Base-by-base conservation (phyloP, 2,888 invertebrate species). In the Rhogogaster chlorosoma region DNA sequence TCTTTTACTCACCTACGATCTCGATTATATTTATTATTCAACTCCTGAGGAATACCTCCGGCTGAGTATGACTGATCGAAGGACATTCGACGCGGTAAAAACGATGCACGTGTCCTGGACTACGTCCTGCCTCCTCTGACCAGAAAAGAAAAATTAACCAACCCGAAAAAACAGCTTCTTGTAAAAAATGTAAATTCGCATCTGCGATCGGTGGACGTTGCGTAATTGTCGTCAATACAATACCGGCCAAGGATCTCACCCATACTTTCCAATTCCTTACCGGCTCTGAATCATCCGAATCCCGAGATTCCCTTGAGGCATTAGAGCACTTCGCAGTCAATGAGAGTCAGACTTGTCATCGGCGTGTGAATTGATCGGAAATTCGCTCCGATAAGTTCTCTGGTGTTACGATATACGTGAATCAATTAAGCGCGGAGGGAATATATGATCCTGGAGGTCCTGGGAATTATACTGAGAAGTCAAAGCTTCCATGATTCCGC, bases 171-270 rank as follows among this genome's bases (percentile, higher is more conserved):
- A 42, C 71, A 22, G 42, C 42, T n/a, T 38, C 42, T 73, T 6
- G 42, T 18, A 29, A 77, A 49, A 77, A 49, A 67, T 18, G 32
- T 67, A 18, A 7, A 18, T n/a, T 53, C 73, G 42, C n/a, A 5
- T n/a, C 6, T 42, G 0, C 12, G 38, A 73, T 42, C 49, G 18
- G 12, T 32, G 61, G 7, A 77, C 61, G 80, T 80, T 80, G 61
- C 61, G 57, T 61, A 80, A 80, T 36, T 80, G 80, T 80, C 80
- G 61, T 80, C 80, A 32, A 80, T 80, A 22, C 80, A 32, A 80
- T 57, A 26, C 57, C 61, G 80, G 80, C 57, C 80, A 61, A 80
- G 80, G 80, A 80, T 80, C 80, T 80, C 80, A 61, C 32, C n/a
- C 80, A 80, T 38, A 80, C 80, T 80, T 80, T 80, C 80, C 57